A percentile compares a stretch with the other conserved stretches of the same genome.
Evolutionary conservation across 2,888 invertebrate genomes (phyloP).

Genomic region (Xylocampa areola): DNA sequence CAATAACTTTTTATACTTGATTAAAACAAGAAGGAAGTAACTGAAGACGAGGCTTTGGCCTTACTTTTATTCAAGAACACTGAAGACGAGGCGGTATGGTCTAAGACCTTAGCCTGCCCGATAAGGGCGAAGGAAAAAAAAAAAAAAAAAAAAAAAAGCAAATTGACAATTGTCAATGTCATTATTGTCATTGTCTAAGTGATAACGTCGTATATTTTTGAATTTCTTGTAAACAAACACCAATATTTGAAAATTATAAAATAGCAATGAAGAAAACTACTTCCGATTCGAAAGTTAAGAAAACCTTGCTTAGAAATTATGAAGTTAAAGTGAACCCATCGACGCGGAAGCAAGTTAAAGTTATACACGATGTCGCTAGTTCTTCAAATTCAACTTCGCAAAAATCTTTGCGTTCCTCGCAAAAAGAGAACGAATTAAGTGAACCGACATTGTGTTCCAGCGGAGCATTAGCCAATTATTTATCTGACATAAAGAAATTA

Average conservation of each 20-base stretch:
- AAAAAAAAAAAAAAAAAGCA: too few species aligned
- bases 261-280: slow-evolving; percentile 72
- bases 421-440: slow-evolving; percentile 69
- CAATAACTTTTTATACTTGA: too few species aligned
- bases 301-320: slow-evolving; percentile 78
- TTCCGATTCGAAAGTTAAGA: slow-evolving; percentile 80
- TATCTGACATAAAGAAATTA: slow-evolving; percentile 71
- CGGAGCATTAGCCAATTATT: slow-evolving; percentile 77
- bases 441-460: slow-evolving; percentile 82
- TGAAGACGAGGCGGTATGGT: too few species aligned
- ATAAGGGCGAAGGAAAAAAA: too few species aligned
- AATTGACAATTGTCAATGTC: slow-evolving; percentile 39
- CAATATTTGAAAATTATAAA: slow-evolving; percentile 18
- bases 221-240: slow-evolving; percentile 50
- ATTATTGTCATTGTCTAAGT: slow-evolving; percentile 4
- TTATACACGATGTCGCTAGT: slow-evolving; percentile 67
- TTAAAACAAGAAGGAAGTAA: too few species aligned
- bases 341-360: slow-evolving; percentile 62
- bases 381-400: slow-evolving; percentile 52
- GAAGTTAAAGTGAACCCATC: slow-evolving; percentile 70
- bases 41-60: too few species aligned
- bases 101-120: too few species aligned
- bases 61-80: too few species aligned
- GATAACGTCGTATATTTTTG: slow-evolving; percentile 39
- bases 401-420: slow-evolving; percentile 48